Percentiles rank a stretch among this genome's conserved stretches.
These are phyloP conservation scores for Diachasma alloeum DNA, from an alignment of 1,140 invertebrate genomes.

Conservation along the genomic window DNA sequence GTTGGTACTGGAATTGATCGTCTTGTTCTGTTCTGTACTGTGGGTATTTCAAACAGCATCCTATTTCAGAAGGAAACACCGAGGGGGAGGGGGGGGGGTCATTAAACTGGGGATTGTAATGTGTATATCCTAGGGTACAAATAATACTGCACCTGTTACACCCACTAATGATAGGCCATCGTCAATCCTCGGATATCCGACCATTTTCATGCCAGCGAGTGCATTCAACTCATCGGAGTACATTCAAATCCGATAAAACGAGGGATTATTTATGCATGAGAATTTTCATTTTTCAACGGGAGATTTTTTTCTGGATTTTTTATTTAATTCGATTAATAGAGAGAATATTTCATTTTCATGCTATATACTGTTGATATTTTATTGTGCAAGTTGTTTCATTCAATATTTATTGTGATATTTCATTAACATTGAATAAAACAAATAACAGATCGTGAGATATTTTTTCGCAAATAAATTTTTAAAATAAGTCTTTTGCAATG, in stretches of 20 bases:
- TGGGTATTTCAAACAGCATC: background rate
- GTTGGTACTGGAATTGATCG: conserved; percentile 30
- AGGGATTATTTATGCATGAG: background rate
- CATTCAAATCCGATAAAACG: conserved; percentile 6
- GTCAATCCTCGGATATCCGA: conserved; percentile 8
- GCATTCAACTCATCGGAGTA: conserved; percentile 2
- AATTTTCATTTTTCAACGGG: background rate
- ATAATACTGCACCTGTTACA: conserved; percentile 11
- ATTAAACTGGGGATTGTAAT: conserved; percentile 1
- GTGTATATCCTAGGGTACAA: background rate
- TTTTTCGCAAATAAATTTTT: no score
- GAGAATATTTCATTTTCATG: no score
- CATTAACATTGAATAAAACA: no score
- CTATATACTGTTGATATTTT: no score
- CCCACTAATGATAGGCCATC: background rate
- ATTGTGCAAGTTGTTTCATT: no score
- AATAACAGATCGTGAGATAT: no score
- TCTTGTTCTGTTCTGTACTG: background rate
- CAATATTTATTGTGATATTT: no score
- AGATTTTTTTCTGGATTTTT: background rate
- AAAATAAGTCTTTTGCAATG: no score
- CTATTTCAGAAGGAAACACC: background rate
- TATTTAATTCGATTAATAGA: no score
- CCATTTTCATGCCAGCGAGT: background rate
- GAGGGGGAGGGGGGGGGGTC: background rate